phyloP scores from a whole-genome alignment of 2,797 vertebrate genomes.

The Myotis myotis region DNA sequence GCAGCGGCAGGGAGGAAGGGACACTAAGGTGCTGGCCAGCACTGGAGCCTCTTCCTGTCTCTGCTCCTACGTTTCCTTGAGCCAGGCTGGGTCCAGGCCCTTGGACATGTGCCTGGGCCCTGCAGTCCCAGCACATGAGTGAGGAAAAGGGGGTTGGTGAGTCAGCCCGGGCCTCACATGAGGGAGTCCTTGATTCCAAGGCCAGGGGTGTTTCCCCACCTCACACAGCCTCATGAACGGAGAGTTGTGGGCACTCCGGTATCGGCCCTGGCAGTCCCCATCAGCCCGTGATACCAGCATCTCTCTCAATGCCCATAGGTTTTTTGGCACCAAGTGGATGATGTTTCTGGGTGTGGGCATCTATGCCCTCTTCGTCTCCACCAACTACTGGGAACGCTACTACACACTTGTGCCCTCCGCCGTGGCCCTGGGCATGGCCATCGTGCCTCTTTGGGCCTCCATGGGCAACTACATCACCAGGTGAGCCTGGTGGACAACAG shows the following conservation, averaged over 20 bases:
- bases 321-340: slow-evolving; percentile 98
- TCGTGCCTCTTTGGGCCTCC: slow-evolving; percentile 96
- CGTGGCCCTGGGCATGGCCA: slow-evolving; percentile 92
- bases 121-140: neutral
- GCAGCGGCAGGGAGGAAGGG: neutral
- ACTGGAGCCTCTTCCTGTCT: neutral
- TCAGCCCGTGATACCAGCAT: neutral
- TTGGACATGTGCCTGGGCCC: neutral
- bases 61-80: neutral
- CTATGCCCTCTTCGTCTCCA: slow-evolving; percentile 96
- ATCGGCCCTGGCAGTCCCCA: rapidly evolving
- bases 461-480: slow-evolving; percentile 95
- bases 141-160: neutral
- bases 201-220: neutral
- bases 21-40: rapidly evolving
- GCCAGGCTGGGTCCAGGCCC: neutral
- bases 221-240: neutral
- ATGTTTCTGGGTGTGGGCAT: slow-evolving; percentile 95
- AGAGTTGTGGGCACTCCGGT: neutral
- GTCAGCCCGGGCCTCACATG: neutral
- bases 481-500: slow-evolving; percentile 79
- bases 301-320: slow-evolving; percentile 83
- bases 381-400: slow-evolving; percentile 99
- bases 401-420: slow-evolving; percentile 97
- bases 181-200: neutral